A percentile compares a stretch with the other conserved stretches of the same genome.
phyloP scores from a whole-genome alignment of 2,888 invertebrate genomes.

The Apotomis capreana region DNA sequence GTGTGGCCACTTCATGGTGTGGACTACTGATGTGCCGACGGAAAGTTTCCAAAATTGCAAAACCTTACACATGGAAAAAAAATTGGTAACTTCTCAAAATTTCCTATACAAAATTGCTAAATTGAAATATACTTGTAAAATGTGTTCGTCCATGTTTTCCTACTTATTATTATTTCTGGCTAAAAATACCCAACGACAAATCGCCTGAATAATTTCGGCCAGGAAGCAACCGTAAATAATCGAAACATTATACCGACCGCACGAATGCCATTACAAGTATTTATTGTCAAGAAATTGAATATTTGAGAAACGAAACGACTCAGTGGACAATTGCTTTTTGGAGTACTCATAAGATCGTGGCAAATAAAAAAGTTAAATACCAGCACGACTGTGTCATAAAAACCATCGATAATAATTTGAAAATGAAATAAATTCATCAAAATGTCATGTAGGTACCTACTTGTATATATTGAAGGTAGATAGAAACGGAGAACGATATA shows the following conservation, averaged over 20 bases:
- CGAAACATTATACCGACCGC: conserved; percentile 46
- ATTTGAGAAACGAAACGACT: conserved; percentile 12
- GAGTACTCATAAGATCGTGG: conserved; percentile 19
- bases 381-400: conserved; percentile 17
- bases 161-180: too few relatives aligned
- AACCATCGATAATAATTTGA: background rate
- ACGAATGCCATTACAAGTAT: conserved; percentile 48
- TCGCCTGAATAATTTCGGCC: background rate
- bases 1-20: too few relatives aligned
- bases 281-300: conserved; percentile 41
- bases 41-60: too few relatives aligned
- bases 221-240: conserved; percentile 45
- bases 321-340: conserved; percentile 25
- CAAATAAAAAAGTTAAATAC: conserved; percentile 11
- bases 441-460: too few relatives aligned
- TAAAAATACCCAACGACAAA: background rate
- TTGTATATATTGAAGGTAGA: too few relatives aligned
- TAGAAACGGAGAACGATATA: too few relatives aligned
- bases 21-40: too few relatives aligned
- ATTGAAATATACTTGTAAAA: too few relatives aligned
- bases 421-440: background rate
- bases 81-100: too few relatives aligned
- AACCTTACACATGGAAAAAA: too few relatives aligned
- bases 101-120: too few relatives aligned
- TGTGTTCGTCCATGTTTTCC: too few relatives aligned